Evolutionary conservation across 2,113 vertebrate genomes (phyloP), one percentile per base, ranked within the genome.

Genomic region (Empidonax alnorum): DNA sequence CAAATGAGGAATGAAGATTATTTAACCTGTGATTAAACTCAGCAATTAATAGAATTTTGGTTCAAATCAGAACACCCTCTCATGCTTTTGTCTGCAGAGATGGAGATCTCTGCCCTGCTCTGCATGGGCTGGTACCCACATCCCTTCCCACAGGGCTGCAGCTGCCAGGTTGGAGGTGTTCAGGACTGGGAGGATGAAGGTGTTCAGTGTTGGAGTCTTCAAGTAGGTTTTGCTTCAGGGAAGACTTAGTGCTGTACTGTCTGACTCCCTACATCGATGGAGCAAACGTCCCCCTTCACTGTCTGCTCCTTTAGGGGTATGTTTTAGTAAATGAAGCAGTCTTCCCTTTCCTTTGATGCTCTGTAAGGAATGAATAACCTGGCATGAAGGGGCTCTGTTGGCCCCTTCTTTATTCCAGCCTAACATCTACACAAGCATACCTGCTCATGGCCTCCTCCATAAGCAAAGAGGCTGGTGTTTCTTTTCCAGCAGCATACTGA

Each of bases 321-420:
- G 24, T 27, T 56, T 37, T 8, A 49, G 22, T 8, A 12, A 16
- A 47, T 5, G 19, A 10, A 63, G 41, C 65, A 47, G 55, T 56
- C 31, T 56, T 56, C 53, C n/a, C 30, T 39, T 39, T 27, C 50
- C 76, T 28, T 23, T n/a, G 65, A 18, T 24, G 79, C 69, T 10
- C 59, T 30, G 47, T 22, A 20, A 49, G n/a, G 31, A 84, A 42
- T 9, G 13, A 44, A 16, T 6, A 73, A 6, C 44, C 84, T 41
- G 44, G 9, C 0, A 0, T 6, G 18, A 24, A 7, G 47, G 22
- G 11, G 15, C 19, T 76, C 63, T n/a, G 25, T 2, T 8, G 3
- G 14, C 4, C 66, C 61, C 27, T 47, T 55, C 52, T 58, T 56
- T 49, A 42, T 53, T 6, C 31, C 7, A 4, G 21, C 20, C 49